Evolutionary conservation across 1,140 invertebrate species (phyloP).

Genomic region (Euura lappo): DNA sequence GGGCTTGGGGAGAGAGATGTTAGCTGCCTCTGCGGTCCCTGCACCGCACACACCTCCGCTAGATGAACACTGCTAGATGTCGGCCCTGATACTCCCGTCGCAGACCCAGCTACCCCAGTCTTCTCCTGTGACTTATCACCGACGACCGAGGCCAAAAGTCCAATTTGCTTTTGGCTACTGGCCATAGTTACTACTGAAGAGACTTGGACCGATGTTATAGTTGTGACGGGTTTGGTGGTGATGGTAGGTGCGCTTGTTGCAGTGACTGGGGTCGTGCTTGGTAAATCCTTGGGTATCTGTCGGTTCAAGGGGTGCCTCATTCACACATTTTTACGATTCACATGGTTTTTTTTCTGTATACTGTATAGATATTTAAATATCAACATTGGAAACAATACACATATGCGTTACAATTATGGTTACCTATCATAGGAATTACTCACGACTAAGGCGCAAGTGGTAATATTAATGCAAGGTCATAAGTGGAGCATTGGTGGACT

Average conservation of each 20-base stretch:
- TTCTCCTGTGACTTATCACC: constrained; percentile 46
- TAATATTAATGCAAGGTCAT: too few species aligned
- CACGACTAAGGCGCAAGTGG: too few species aligned
- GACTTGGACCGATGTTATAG: constrained; percentile 48
- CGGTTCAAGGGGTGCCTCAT: constrained; percentile 58
- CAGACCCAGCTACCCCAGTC: constrained; percentile 24
- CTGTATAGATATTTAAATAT: neutral
- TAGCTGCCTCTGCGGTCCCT: constrained; percentile 57
- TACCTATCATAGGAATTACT: too few species aligned
- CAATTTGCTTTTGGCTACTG: constrained; percentile 48
- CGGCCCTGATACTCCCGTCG: constrained; percentile 27
- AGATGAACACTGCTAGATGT: constrained; percentile 46
- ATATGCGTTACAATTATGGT: too few species aligned
- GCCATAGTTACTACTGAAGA: constrained; percentile 47
- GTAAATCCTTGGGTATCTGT: constrained; percentile 68
- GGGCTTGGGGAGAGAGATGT: constrained; percentile 54
- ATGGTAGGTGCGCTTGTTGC: constrained; percentile 53
- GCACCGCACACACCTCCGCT: constrained; percentile 61
- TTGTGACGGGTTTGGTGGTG: constrained; percentile 51
- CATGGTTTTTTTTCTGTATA: constrained; percentile 16
- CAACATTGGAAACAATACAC: too few species aligned
- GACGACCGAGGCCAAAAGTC: constrained; percentile 40
- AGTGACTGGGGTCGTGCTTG: constrained; percentile 56
- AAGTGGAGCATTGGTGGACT: too few species aligned
- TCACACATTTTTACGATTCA: constrained; percentile 45